Conservation (phyloP, 1,140 invertebrate species). For the Chrysomallon squamiferum region DNA sequence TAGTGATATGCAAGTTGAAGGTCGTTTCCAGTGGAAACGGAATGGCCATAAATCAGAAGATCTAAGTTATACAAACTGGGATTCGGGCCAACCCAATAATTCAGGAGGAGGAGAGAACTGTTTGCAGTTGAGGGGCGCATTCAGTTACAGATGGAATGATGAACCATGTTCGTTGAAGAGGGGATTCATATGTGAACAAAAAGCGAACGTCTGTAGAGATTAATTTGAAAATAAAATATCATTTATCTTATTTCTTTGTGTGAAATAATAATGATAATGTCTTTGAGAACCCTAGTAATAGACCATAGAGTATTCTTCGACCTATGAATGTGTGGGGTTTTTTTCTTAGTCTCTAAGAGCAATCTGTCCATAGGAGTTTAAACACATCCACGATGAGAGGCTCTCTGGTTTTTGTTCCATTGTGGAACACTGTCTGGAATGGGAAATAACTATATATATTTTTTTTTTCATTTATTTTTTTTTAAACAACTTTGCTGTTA, state of each 20-base stretch:
- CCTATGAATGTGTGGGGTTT: too few relatives aligned
- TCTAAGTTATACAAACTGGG: constrained; percentile 23
- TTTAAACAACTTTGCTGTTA: too few relatives aligned
- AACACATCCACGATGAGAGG: constrained; percentile 13
- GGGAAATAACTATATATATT: too few relatives aligned
- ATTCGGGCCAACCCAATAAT: constrained; percentile 18
- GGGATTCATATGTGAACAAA: constrained; percentile 27
- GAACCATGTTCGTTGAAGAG: constrained; percentile 19
- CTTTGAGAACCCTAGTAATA: too few relatives aligned
- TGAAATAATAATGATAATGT: too few relatives aligned
- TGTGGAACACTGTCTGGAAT: constrained; percentile 23
- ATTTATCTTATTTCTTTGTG: too few relatives aligned
- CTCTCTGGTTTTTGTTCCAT: constrained; percentile 18
- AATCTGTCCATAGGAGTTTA: constrained; percentile 6
- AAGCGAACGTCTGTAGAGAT: too few relatives aligned
- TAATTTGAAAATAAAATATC: too few relatives aligned
- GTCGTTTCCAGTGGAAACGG: constrained; percentile 24
- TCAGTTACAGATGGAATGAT: constrained; percentile 20
- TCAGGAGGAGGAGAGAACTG: constrained; percentile 16
- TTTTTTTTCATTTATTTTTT: too few relatives aligned
- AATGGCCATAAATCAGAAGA: constrained; percentile 2
- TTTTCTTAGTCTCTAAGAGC: too few relatives aligned
- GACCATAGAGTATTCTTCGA: too few relatives aligned
- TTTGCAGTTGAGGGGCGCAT: constrained; percentile 6
- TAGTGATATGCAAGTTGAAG: constrained; percentile 18